These are phyloP conservation scores for Pheosia tremula DNA, from an alignment of 2,888 invertebrate genomes.

Conservation along the genomic window DNA sequence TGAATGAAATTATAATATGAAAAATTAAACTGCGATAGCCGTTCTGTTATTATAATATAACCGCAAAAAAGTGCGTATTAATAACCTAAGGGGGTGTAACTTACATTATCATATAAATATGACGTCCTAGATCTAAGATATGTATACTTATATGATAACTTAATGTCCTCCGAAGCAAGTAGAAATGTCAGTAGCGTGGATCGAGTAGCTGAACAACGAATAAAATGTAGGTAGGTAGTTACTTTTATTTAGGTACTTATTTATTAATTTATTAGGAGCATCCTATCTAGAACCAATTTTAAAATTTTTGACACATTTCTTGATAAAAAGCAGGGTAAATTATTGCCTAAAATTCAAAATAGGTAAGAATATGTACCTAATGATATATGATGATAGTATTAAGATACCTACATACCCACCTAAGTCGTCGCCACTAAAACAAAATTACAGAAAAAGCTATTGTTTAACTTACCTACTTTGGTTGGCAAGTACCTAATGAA, in stretches of 20 bases:
- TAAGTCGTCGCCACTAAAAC: too few relatives aligned
- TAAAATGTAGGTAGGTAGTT: slow-evolving; percentile 3
- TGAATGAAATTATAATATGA: slow-evolving; percentile 30
- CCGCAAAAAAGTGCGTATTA: slow-evolving; percentile 17
- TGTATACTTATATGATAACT: too few relatives aligned
- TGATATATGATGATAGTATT: slow-evolving; percentile 20
- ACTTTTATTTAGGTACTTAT: too few relatives aligned
- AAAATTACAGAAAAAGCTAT: too few relatives aligned
- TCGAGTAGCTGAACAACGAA: slow-evolving; percentile 20
- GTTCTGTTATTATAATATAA: slow-evolving; percentile 38
- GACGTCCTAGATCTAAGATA: too few relatives aligned
- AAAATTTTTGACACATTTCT: slow-evolving; percentile 68
- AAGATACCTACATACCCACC: slow-evolving; percentile 19
- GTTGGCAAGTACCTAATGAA: too few relatives aligned
- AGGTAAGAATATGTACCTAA: slow-evolving; percentile 49
- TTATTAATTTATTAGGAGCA: slow-evolving; percentile 16
- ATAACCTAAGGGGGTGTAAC: too few relatives aligned
- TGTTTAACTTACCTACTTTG: too few relatives aligned
- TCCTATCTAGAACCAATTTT: slow-evolving; percentile 73
- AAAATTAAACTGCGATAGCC: slow-evolving; percentile 59
- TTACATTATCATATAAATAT: too few relatives aligned
- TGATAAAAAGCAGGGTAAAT: slow-evolving; percentile 77
- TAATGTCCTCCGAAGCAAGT: background rate
- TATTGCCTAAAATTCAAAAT: slow-evolving; percentile 72
- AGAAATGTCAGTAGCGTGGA: slow-evolving; percentile 6